phyloP scores from a whole-genome alignment of 1,140 invertebrate genomes.

The Lycorma delicatula region DNA sequence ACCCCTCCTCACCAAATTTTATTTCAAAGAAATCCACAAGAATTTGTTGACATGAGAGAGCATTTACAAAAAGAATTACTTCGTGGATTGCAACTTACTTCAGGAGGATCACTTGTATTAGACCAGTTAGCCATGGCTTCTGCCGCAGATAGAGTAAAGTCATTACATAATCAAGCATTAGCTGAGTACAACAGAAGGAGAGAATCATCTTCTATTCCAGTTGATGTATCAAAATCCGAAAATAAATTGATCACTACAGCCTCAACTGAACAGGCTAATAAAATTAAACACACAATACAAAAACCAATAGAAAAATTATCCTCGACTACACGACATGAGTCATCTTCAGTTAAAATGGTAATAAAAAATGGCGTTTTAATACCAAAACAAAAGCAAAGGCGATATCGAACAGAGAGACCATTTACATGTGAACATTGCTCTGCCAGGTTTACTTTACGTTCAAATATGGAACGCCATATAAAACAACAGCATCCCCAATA shows the following conservation, averaged over 20 bases:
- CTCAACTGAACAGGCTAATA: background rate
- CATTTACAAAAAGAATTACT: slow-evolving; percentile 55
- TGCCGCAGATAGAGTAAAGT: slow-evolving; percentile 28
- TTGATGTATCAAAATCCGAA: background rate
- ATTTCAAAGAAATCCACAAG: slow-evolving; percentile 45
- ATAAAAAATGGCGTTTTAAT: slow-evolving; percentile 81
- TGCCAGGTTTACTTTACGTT: slow-evolving; percentile 77
- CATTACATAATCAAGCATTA: slow-evolving; percentile 26
- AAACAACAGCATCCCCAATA: slow-evolving; percentile 87
- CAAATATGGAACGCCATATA: slow-evolving; percentile 89
- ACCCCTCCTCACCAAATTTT: slow-evolving; percentile 44
- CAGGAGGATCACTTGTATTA: slow-evolving; percentile 50
- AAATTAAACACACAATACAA: no score
- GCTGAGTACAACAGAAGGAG: slow-evolving; percentile 20
- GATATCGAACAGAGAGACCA: slow-evolving; percentile 83
- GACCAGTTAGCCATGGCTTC: slow-evolving; percentile 40
- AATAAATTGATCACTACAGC: background rate
- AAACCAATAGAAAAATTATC: no score
- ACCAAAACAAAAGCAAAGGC: slow-evolving; percentile 81
- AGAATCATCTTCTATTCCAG: slow-evolving; percentile 10
- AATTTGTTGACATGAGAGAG: slow-evolving; percentile 48
- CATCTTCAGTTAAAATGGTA: slow-evolving; percentile 68
- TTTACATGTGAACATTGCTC: slow-evolving; percentile 83
- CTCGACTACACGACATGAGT: slow-evolving; percentile 15
- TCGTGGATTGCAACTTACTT: slow-evolving; percentile 53